These are phyloP conservation scores for Dusona sp. DNA, from an alignment of 2,888 invertebrate genomes.

Conservation along the genomic window DNA sequence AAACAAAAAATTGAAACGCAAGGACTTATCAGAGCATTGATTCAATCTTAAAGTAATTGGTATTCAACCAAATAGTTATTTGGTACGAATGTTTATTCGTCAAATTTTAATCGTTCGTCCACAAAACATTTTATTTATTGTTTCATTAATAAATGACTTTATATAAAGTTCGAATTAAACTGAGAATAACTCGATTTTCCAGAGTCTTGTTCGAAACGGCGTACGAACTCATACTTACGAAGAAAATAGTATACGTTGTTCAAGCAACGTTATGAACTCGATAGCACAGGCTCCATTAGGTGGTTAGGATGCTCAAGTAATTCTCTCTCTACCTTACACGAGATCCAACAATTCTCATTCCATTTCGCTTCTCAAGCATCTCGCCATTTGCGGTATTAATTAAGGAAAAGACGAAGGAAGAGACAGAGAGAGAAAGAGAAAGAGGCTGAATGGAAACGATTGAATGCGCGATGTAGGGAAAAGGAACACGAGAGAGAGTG, in stretches of 20 bases:
- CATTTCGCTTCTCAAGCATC: constrained; percentile 53
- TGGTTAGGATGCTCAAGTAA: constrained; percentile 70
- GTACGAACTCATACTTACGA: not conserved
- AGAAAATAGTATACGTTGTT: constrained; percentile 45
- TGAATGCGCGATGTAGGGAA: constrained; percentile 1
- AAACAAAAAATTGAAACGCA: not conserved
- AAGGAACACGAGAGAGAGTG: constrained; percentile 21
- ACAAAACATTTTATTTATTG: not conserved
- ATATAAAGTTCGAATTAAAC: not conserved
- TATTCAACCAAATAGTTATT: not conserved
- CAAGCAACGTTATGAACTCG: constrained; percentile 73
- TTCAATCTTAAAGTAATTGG: not conserved
- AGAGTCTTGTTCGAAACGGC: constrained; percentile 4
- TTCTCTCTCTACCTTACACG: constrained; percentile 56
- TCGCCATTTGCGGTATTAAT: constrained; percentile 76
- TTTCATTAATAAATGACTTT: not conserved
- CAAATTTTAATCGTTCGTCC: not conserved
- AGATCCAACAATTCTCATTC: constrained; percentile 56
- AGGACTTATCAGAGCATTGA: not conserved
- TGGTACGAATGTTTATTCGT: not conserved
- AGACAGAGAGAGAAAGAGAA: constrained; percentile 40
- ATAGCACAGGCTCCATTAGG: constrained; percentile 75
- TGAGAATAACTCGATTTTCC: not conserved
- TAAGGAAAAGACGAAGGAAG: constrained; percentile 75
- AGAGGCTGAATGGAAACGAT: constrained; percentile 18